Evolutionary conservation across 2,888 invertebrate species (phyloP), one percentile per base, ranked within the genome.

Genomic region (Ecliptopera silaceata): DNA sequence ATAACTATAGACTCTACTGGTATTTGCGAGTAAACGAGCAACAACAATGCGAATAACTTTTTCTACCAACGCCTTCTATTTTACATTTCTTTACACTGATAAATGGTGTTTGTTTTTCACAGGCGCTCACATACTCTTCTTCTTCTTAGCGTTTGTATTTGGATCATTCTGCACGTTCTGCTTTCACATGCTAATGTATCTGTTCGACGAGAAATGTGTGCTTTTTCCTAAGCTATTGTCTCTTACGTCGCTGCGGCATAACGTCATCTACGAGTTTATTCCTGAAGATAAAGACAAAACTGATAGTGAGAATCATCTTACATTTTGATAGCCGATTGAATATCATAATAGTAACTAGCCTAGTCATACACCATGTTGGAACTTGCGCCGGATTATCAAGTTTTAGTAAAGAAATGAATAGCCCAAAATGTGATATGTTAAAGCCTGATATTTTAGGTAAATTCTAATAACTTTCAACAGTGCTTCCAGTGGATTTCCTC

Each of bases 141-240:
- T 90, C 73, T 88, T 88, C 65, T 62, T 90, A 67, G 82, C 89
- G 4, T 90, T 90, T 60, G 81, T 90, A 1, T 91, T 89, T 54
- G 90, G 90, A 8, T 87, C 87, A 1, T 86, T 89, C 71, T 90
- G 89, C 74, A 89, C 90, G 0, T 89, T 88, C 68, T 88, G 86
- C 70, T 88, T 90, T 69, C 87, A 90, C 71, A 81, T 88, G 82
- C 72, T 91, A 18, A 90, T 88, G 86, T 88, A 86, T 63, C 70
- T 90, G 56, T 90, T 91, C 54, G 88, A 90, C 46, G 87, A 89
- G 63, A 86, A 89, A 52, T 91, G 91, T 61, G 88, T 91, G 32
- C 71, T 91, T 22, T 90, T 80, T 55, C 90, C 90, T 2, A 88
- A 87, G 45, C 70, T 90, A 0, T 69, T 88, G 20, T 80, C 85